Percentiles rank a stretch among this genome's conserved stretches.
These are phyloP conservation scores for Naja naja DNA, from an alignment of 2,113 vertebrate genomes.

Conservation along the genomic window DNA sequence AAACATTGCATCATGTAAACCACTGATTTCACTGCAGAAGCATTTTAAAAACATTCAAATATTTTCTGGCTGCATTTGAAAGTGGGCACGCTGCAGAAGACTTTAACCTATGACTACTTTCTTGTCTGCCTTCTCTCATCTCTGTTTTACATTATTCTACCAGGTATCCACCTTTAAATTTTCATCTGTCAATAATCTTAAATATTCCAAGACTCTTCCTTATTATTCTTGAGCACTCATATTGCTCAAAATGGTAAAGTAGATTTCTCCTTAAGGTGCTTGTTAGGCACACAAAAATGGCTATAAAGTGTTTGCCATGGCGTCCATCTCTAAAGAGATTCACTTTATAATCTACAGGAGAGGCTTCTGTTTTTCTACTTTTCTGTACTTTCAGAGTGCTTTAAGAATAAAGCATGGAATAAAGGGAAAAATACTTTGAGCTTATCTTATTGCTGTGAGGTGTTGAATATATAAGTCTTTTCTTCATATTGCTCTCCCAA, in stretches of 20 bases:
- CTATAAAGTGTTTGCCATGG: neutral
- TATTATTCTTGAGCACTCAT: neutral
- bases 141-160: neutral
- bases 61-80: neutral
- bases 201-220: neutral
- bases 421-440: neutral
- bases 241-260: neutral
- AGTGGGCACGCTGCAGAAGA: neutral
- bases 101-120: neutral
- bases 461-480: neutral
- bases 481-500: neutral
- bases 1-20: neutral
- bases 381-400: neutral
- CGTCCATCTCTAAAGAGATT: neutral
- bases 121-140: neutral
- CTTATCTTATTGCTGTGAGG: neutral
- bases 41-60: neutral
- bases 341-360: neutral
- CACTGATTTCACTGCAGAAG: neutral
- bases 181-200: neutral
- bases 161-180: neutral
- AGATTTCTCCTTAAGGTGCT: neutral
- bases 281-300: neutral
- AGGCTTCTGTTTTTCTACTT: neutral
- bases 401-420: neutral